Evolutionary conservation across 1,140 invertebrate species (phyloP).

Genomic region (Heliconius eleuchia): DNA sequence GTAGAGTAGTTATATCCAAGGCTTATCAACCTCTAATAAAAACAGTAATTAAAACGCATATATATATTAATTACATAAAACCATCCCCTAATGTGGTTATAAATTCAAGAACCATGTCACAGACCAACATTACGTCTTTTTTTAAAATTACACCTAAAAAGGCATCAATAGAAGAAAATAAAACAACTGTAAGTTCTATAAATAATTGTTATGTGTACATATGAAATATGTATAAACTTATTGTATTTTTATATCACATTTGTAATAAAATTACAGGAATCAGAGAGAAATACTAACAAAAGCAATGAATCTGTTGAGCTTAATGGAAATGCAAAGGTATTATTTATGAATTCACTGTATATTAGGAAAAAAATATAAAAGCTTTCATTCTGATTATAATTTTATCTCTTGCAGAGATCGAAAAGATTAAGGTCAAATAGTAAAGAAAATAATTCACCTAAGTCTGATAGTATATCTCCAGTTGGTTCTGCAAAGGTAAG

Average conservation of each 20-base stretch:
- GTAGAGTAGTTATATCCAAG: conserved; percentile 15
- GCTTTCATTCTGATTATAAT: neutral
- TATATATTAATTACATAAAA: neutral
- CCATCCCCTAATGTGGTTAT: conserved; percentile 11
- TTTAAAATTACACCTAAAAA: conserved; percentile 66
- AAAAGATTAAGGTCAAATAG: conserved; percentile 58
- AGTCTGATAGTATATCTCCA: conserved; percentile 31
- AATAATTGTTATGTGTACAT: too few species aligned
- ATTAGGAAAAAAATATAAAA: too few species aligned
- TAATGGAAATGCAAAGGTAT: conserved; percentile 35
- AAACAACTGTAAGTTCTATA: neutral
- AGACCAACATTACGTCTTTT: conserved; percentile 71
- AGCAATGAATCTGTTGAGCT: neutral
- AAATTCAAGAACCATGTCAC: conserved; percentile 58
- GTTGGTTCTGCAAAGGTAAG: conserved; percentile 49
- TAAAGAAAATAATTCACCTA: conserved; percentile 49
- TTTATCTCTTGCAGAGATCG: conserved; percentile 39
- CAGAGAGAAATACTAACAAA: neutral
- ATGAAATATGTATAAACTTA: too few species aligned
- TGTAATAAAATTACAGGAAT: conserved; percentile 13
- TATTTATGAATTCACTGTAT: neutral
- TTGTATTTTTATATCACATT: neutral
- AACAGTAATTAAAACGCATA: neutral
- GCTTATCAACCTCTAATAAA: neutral
- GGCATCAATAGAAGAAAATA: conserved; percentile 35